Base-by-base conservation (phyloP, 1,140 invertebrate species). In the Drosophila orena region DNA sequence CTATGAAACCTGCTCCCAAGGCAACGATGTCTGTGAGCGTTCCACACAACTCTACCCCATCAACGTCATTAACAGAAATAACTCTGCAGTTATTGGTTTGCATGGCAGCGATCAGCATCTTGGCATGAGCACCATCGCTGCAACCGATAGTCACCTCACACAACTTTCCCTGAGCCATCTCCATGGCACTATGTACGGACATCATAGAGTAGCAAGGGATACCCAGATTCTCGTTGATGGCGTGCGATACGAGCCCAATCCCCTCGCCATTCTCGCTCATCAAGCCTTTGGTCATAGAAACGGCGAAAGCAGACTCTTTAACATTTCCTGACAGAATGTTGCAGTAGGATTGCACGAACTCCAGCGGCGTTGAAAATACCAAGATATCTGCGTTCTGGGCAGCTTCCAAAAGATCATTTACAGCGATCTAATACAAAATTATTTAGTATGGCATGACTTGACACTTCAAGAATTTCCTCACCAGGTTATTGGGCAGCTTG, bases 111-210 rank as follows among this genome's bases (percentile, higher is more conserved):
- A 97, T 95, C 66, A 99, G 93, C 77, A 97, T 91, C 8, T 94
- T 94, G 3, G 97, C 97, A 50, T 96, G 92, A 65, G 93, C 93
- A 55, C 93, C 93, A 88, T 97, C 95, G 69, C 95, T 95, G 85
- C 96, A 97, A 4, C 98, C 98, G 90, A 99, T 98, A 0, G 99
- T 99, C 0, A 99, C 98, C 93, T 99, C 99, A 93, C 98, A 99
- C 92, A 99, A 99, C 91, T 98, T 97, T 89, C 98, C 98, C 69
- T 97, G 95, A 0, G 99, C 99, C 37, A 96, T 95, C 94, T 99
- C 99, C 71, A 95, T 95, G 35, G 99, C 98, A 52, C 99, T 94
- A 93, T 99, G 99, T 43, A 98, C 98, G 56, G 98, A 98, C 98
- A 99, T 99, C 34, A 99, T 93, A 2, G 99, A 98, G 60, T 96